A percentile compares a stretch with the other conserved stretches of the same genome.
Evolutionary conservation across 2,888 invertebrate genomes (phyloP).

Genomic region (Drosophila phalerata): DNA sequence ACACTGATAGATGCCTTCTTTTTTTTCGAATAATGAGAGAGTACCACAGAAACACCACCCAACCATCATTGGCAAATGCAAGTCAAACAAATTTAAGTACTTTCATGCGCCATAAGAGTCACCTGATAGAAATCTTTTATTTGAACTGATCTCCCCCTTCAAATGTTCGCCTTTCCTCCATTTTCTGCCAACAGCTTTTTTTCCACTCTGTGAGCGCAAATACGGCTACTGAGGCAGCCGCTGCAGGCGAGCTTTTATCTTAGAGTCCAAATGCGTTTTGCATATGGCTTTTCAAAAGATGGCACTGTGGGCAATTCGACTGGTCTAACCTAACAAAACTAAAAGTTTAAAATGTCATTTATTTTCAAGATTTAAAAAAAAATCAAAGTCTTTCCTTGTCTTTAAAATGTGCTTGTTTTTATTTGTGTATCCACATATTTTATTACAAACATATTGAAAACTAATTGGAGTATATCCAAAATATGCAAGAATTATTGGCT

Average conservation of each 20-base stretch:
- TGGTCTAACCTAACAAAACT: neutral
- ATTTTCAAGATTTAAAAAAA: too few species aligned
- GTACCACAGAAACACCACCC: conserved; percentile 5
- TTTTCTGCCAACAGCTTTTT: conserved; percentile 12
- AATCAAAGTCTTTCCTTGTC: too few species aligned
- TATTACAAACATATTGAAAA: too few species aligned
- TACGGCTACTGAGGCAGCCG: conserved; percentile 36
- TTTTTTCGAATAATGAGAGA: conserved; percentile 57
- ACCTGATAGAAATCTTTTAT: conserved; percentile 81
- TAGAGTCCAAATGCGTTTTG: conserved; percentile 71
- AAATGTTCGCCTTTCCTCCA: neutral
- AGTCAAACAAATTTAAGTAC: conserved; percentile 81
- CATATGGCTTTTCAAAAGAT: conserved; percentile 42
- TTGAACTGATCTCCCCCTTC: conserved; percentile 45
- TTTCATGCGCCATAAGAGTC: conserved; percentile 78
- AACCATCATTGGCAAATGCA: conserved; percentile 53
- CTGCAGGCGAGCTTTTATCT: conserved; percentile 71
- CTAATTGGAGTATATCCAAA: too few species aligned
- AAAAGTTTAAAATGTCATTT: too few species aligned
- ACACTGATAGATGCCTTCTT: conserved; percentile 39
- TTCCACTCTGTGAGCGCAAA: conserved; percentile 34
- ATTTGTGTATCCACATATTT: too few species aligned
- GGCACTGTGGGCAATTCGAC: neutral
- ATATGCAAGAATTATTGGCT: too few species aligned
- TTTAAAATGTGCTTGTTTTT: too few species aligned